Evolutionary conservation across 2,113 vertebrate species (phyloP).

Genomic region (Hypocryptadius cinnamomeus): DNA sequence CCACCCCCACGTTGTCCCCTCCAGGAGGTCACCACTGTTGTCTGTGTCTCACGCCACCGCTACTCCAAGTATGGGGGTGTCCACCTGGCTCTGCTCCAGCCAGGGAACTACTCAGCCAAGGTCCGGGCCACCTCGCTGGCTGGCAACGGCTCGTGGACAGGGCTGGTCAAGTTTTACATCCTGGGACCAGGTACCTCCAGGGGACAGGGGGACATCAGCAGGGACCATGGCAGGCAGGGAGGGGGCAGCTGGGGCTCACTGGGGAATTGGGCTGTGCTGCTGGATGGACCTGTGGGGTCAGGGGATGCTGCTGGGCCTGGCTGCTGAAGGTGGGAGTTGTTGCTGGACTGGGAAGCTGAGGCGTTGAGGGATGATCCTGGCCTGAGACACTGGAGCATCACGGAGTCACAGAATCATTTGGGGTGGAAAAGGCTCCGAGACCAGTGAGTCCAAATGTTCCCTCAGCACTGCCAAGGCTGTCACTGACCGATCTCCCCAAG

Average conservation of each 20-base stretch:
- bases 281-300: not conserved
- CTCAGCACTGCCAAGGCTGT: not conserved
- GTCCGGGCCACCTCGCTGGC: slow-evolving; percentile 75
- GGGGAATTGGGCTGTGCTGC: not conserved
- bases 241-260: rapidly evolving
- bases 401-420: not conserved
- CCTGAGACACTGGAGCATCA: not conserved
- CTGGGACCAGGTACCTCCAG: slow-evolving; percentile 52
- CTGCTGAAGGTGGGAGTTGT: not conserved
- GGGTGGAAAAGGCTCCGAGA: not conserved
- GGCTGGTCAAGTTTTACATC: slow-evolving; percentile 72
- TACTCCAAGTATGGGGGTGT: slow-evolving; percentile 70
- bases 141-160: slow-evolving; percentile 77
- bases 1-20: not conserved
- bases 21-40: slow-evolving; percentile 69
- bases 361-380: not conserved
- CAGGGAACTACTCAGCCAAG: slow-evolving; percentile 75
- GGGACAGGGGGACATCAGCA: not conserved
- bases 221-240: not conserved
- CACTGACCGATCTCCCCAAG: not conserved
- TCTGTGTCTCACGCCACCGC: slow-evolving; percentile 74
- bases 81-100: slow-evolving; percentile 69
- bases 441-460: not conserved
- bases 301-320: not conserved
- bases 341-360: not conserved